A percentile compares a stretch with the other conserved stretches of the same genome.
These are phyloP conservation scores for Bufo gargarizans DNA, from an alignment of 2,113 vertebrate species.

Conservation along the genomic window DNA sequence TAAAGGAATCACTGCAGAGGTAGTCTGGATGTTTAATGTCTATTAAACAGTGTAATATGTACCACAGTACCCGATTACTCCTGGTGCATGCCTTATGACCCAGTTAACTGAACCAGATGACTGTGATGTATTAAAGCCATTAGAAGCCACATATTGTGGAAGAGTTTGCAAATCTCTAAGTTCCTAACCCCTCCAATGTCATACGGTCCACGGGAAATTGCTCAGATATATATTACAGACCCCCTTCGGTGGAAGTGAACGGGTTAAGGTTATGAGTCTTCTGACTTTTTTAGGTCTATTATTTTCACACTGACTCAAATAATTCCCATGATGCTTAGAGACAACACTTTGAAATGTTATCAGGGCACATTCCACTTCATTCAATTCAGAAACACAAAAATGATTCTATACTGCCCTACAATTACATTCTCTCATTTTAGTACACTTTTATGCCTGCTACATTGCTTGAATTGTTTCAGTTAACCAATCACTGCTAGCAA, in stretches of 20 bases:
- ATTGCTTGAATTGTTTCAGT: background rate
- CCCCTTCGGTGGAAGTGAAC: background rate
- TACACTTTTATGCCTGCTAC: background rate
- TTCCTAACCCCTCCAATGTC: conserved; percentile 45
- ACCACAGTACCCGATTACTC: conserved; percentile 35
- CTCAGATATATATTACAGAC: background rate
- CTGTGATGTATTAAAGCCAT: conserved; percentile 55
- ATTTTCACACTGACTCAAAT: background rate
- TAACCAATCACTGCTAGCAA: background rate
- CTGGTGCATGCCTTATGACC: conserved; percentile 51
- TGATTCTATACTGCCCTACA: background rate
- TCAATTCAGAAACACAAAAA: background rate
- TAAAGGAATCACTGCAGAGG: conserved; percentile 1
- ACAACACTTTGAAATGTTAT: conserved; percentile 13
- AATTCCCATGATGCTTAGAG: conserved; percentile 7
- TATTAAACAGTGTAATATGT: conserved; percentile 41
- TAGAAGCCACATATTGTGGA: conserved; percentile 41
- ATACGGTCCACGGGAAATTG: conserved; percentile 32
- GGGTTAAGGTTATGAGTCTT: conserved; percentile 20
- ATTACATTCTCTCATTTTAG: background rate
- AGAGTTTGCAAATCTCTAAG: conserved; percentile 45
- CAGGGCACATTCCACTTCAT: background rate
- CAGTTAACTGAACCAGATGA: conserved; percentile 49
- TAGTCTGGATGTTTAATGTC: conserved; percentile 31
- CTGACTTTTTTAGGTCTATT: background rate